Evolutionary conservation across 2,888 invertebrate genomes (phyloP), one percentile per base, ranked within the genome.

Genomic region (Pristionchus exspectatus): DNA sequence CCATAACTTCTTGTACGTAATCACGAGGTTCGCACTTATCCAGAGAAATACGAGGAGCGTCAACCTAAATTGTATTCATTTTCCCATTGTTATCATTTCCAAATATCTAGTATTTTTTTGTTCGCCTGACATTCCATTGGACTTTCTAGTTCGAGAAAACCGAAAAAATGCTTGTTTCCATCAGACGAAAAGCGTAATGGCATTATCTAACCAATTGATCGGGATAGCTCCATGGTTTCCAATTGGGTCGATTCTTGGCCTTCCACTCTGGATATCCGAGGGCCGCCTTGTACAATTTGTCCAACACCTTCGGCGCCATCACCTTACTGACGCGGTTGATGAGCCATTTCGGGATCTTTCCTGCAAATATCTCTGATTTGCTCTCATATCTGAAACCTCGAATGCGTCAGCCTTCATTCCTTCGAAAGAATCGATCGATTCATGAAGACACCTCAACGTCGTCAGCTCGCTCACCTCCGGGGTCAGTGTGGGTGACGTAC

Each of bases 401-500:
- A 81, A n/a, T 33, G n/a, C 84, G 59, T 50, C 83, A 50, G 30
- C 12, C 21, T 18, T 38, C 72, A 18, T n/a, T 72, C 16, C 72
- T 74, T 30, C 12, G 0, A 30, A 33, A 24, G 54, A 63, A 24
- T 2, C 24, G 38, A 18, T 5, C 4, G 33, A 74, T 7, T 33
- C 74, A 12, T n/a, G n/a, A 5, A 63, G 63, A n/a, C n/a, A 63
- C 63, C n/a, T n/a, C 63, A 63, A 12, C 14, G 12, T n/a, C 5
- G 33, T 10, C 38, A 27, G 44, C 44, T 9, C 38, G 54, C 77
- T 27, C 66, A 92, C 98, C 98, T 95, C 97, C 97, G 18, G 98
- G 98, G 95, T 98, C 98, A 9, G 97, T 97, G 94, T 98, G 97
- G 2, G 98, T 97, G 59, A 98, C 97, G 95, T 98, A 98, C 38